phyloP scores from a whole-genome alignment of 2,888 invertebrate genomes.

The Plebejus melissa region DNA sequence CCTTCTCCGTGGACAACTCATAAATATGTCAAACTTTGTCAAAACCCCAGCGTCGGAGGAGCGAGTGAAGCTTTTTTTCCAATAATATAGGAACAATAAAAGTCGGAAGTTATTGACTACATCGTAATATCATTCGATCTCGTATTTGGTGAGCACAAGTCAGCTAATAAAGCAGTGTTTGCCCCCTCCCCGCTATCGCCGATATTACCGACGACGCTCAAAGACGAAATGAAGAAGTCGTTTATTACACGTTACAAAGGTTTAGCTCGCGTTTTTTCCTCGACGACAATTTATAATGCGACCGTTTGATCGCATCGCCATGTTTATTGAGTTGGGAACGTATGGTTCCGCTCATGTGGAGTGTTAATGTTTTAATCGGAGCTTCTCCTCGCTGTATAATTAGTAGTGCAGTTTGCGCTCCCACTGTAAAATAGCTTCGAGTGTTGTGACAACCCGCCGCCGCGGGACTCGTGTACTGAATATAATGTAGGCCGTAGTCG shows the following conservation, averaged over 20 bases:
- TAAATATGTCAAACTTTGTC: background rate
- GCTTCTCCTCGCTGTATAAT: background rate
- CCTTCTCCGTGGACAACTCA: no score
- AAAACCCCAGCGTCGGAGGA: background rate
- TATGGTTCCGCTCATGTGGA: background rate
- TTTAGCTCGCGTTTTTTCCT: background rate
- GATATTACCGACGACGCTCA: background rate
- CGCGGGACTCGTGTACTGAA: background rate
- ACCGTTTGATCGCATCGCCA: background rate
- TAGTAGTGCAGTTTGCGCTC: background rate
- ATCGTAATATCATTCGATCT: constrained; percentile 13
- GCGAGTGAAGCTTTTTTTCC: background rate
- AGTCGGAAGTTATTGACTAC: background rate
- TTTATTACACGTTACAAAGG: constrained; percentile 6
- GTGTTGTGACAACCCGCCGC: background rate
- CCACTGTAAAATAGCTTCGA: background rate
- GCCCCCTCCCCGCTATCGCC: background rate
- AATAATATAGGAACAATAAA: background rate
- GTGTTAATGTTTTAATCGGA: background rate
- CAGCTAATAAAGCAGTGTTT: constrained; percentile 12
- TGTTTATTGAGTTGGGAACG: background rate
- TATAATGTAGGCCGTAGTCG: background rate
- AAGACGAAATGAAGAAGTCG: background rate
- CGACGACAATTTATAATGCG: background rate
- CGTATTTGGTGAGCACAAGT: constrained; percentile 3